Evolutionary conservation across 2,888 invertebrate species (phyloP).

Genomic region (Phaonia tiefii): DNA sequence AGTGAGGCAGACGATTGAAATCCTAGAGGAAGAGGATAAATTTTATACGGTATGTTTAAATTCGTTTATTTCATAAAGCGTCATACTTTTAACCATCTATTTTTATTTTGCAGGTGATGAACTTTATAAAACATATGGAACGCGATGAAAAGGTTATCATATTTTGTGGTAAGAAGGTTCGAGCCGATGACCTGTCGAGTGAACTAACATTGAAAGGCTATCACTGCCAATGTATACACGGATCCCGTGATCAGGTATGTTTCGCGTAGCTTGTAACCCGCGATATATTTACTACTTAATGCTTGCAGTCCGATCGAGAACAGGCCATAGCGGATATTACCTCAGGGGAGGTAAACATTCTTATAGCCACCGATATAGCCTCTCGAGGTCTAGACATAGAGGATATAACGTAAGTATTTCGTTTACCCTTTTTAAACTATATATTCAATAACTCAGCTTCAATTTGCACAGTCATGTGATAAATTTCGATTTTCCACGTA

Average conservation of each 20-base stretch:
- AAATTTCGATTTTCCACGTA: slow-evolving; percentile 95
- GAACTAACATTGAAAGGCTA: slow-evolving; percentile 88
- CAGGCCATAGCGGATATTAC: slow-evolving; percentile 92
- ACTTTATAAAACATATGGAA: slow-evolving; percentile 87
- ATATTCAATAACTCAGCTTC: too few species aligned
- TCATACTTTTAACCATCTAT: not conserved
- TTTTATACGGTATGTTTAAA: slow-evolving; percentile 77
- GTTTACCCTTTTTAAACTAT: too few species aligned
- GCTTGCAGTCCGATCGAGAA: slow-evolving; percentile 84
- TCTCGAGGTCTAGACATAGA: slow-evolving; percentile 96
- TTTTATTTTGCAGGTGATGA: slow-evolving; percentile 81
- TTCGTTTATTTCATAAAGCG: not conserved
- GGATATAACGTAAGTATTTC: slow-evolving; percentile 88
- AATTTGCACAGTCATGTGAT: slow-evolving; percentile 85
- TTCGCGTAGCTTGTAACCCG: not conserved
- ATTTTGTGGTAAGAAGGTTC: slow-evolving; percentile 93
- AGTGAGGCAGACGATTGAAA: slow-evolving; percentile 89
- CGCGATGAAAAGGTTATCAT: slow-evolving; percentile 92
- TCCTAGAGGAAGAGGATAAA: slow-evolving; percentile 88
- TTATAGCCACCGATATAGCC: slow-evolving; percentile 97
- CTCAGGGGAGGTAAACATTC: slow-evolving; percentile 88
- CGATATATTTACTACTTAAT: slow-evolving; percentile 5
- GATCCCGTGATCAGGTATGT: slow-evolving; percentile 88
- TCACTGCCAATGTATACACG: slow-evolving; percentile 91
- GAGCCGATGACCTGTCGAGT: slow-evolving; percentile 91